Conservation (phyloP, 2,888 invertebrate species). For the Bembecia ichneumoniformis region DNA sequence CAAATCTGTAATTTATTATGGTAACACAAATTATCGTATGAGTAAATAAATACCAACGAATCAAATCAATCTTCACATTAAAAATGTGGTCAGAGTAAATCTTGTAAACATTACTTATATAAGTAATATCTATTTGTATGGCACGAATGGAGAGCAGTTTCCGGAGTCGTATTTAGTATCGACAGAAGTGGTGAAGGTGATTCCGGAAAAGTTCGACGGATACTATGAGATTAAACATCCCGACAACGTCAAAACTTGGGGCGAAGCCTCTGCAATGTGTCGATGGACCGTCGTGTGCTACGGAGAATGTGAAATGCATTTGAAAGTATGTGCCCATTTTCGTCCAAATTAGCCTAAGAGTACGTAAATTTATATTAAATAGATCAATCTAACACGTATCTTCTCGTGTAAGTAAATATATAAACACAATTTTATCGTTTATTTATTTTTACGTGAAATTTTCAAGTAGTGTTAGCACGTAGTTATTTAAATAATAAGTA, state of each 20-base stretch:
- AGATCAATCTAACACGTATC: no score
- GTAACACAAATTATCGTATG: no score
- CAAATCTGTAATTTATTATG: no score
- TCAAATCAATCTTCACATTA: neutral
- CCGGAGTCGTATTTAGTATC: conserved; percentile 46
- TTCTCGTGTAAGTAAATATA: no score
- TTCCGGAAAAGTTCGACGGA: conserved; percentile 52
- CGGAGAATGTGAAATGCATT: conserved; percentile 45
- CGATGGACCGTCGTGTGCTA: conserved; percentile 50
- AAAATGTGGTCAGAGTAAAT: neutral
- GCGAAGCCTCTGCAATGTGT: conserved; percentile 52
- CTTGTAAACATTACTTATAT: neutral
- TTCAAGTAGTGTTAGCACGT: no score
- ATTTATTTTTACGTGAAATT: no score
- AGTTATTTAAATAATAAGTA: no score
- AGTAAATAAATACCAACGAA: no score
- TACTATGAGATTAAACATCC: conserved; percentile 54
- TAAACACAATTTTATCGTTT: no score
- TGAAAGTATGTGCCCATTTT: conserved; percentile 30
- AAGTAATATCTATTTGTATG: no score
- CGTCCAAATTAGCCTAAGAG: no score
- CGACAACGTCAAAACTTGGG: conserved; percentile 54
- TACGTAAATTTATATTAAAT: no score
- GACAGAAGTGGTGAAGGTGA: conserved; percentile 40
- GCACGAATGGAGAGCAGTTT: conserved; percentile 19